Evolutionary conservation across 2,797 vertebrate genomes (phyloP), one percentile per base, ranked within the genome.

Genomic region (Diceros bicornis): DNA sequence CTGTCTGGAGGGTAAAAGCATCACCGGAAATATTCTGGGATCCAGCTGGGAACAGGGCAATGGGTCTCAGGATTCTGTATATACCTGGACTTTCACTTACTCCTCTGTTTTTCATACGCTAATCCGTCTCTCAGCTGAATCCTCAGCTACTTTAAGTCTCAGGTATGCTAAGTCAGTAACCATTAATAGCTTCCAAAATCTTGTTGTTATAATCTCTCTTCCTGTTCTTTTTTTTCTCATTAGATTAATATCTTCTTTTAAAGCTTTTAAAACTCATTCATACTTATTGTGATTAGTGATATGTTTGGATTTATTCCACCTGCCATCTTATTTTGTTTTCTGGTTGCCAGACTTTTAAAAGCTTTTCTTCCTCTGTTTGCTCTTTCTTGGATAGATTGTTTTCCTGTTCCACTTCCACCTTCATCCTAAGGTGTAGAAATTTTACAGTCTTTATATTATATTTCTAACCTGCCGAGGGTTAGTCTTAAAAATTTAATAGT

Each of bases 1-100:
- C 41, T 72, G 6, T 34, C 47, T 87, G 55, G 20, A 4, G 50
- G 18, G 23, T 32, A 85, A 59, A 88, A 25, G 25, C 34, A 75
- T 52, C 44, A 52, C 61, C 75, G n/a, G 92, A 89, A 96, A 34
- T 32, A 61, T 85, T 89, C 75, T 91, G n/a, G 64, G 14, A 78
- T 72, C 1, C 16, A 47, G 9, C 11, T 95, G 59, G 37, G 77
- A 89, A 62, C 55, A 89, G 62, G 23, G 21, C 6, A 14, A 14
- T 29, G 14, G 37, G 32, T 77, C 52, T 89, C 37, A 85, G 74
- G 74, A 59, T 79, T 85, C 47, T 84, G 0, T 32, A 66, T 3
- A 5, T 44, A 77, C 61, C 47, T 52, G 16, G 10, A 86, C 7
- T 75, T 92, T 64, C 23, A 77, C 23, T 47, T 79, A 32, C 57